Conservation (phyloP, 2,888 invertebrate species). For the Acheta domesticus region DNA sequence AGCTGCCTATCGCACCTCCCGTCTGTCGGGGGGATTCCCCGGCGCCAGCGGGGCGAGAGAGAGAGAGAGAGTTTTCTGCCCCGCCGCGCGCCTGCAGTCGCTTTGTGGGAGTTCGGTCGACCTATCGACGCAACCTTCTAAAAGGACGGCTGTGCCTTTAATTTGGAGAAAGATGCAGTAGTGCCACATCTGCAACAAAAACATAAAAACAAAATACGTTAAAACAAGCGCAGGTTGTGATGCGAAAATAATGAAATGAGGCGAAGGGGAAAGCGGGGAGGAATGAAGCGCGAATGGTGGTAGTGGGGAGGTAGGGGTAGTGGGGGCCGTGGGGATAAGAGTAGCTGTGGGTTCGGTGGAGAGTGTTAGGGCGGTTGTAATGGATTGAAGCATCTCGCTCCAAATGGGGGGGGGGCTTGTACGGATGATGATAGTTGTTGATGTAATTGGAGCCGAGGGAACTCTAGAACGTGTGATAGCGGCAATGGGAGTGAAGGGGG, state of each 20-base stretch:
- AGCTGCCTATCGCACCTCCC: background rate
- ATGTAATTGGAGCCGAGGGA: too few species aligned
- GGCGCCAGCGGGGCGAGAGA: background rate
- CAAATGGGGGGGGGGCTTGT: too few species aligned
- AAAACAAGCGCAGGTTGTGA: background rate
- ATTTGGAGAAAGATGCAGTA: background rate
- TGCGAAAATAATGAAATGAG: background rate
- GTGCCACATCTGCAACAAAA: constrained; percentile 9
- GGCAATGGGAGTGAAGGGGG: background rate
- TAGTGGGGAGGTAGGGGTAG: too few species aligned
- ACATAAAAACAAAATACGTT: constrained; percentile 18
- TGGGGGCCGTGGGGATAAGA: too few species aligned
- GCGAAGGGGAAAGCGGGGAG: too few species aligned
- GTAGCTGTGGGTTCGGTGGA: too few species aligned
- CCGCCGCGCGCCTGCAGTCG: background rate
- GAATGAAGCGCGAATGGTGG: too few species aligned
- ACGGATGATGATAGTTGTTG: too few species aligned
- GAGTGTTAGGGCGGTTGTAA: too few species aligned
- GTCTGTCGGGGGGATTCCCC: background rate
- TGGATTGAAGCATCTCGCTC: too few species aligned
- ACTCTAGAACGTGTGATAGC: background rate
- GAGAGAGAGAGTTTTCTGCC: background rate
- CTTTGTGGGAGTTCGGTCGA: background rate
- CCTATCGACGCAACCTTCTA: background rate
- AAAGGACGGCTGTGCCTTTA: background rate